Conservation (phyloP, 2,888 invertebrate species). For the Loripinus fragilis region DNA sequence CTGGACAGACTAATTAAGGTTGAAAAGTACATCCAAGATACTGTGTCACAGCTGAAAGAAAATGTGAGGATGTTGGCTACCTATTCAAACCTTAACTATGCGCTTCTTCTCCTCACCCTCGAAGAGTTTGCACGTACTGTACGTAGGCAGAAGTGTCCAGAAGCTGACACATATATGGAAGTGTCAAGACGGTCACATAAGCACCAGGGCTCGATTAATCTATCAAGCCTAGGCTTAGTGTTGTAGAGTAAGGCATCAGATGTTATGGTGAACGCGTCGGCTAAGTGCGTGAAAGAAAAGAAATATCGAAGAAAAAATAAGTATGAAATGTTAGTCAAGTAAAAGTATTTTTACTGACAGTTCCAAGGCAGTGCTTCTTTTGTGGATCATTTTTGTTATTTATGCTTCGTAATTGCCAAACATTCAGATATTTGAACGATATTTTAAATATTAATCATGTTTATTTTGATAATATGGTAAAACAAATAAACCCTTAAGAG, state of each 20-base stretch:
- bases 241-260: background rate
- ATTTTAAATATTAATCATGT: too few species aligned
- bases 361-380: too few species aligned
- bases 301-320: background rate
- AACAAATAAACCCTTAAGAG: too few species aligned
- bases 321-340: background rate
- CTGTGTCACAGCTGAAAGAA: background rate
- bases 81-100: background rate
- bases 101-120: background rate
- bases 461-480: too few species aligned
- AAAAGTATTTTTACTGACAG: too few species aligned
- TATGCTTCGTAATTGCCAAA: too few species aligned
- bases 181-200: background rate
- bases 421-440: too few species aligned
- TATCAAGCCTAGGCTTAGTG: background rate
- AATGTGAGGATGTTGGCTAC: background rate
- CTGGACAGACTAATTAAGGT: background rate
- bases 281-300: constrained; percentile 4
- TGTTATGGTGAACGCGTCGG: background rate
- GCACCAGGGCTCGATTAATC: background rate
- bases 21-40: background rate
- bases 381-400: too few species aligned
- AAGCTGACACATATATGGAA: background rate
- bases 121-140: background rate
- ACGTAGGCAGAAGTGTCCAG: background rate